Base-by-base conservation (phyloP, 2,797 vertebrate genomes). In the Bovichtus diacanthus region DNA sequence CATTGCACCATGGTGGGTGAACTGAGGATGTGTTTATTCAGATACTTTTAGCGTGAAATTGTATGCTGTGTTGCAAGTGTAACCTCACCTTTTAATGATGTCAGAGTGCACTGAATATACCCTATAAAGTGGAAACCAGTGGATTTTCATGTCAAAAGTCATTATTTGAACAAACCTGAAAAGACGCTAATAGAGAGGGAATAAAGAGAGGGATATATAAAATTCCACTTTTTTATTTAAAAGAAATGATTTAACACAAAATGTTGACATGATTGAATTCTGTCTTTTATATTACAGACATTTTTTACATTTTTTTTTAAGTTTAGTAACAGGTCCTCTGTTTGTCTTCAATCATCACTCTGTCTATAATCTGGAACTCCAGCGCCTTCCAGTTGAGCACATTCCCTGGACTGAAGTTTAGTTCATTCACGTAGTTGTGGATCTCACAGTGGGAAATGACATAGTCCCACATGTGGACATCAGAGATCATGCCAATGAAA, bases 401-500 rank as follows among this genome's bases (percentile, higher is more conserved):
- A 0, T 89, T 89, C 0, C 88, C 83, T 0, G 90, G 84, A 29
- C 91, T 86, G 54, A 76, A 86, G 69, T 49, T 86, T 1, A 31
- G 15, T 0, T 43, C 58, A 9, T 88, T 58, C 31, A 54, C 13
- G 11, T 88, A 92, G 13, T 27, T 78, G 0, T 70, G 53, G 23
- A 94, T 87, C 61, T 94, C 81, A 49, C 85, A 90, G 0, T 87
- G 43, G 0, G 90, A 90, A 9, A 94, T 79, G 49, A 12, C 34
- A n/a, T n/a, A 0, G 3, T 91, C 76, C 92, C 94, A 94, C 86
- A 93, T 76, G 75, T 92, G 80, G 21, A 93, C 70, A 0, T 93
- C 90, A 0, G 85, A 39, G 66, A 94, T 78, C 82, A 92, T 93
- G 0, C 94, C 94, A 1, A 89, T 63, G 2, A 93, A 93, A 31